Conservation (phyloP, 2,888 invertebrate species). For the Epicampocera succincta region DNA sequence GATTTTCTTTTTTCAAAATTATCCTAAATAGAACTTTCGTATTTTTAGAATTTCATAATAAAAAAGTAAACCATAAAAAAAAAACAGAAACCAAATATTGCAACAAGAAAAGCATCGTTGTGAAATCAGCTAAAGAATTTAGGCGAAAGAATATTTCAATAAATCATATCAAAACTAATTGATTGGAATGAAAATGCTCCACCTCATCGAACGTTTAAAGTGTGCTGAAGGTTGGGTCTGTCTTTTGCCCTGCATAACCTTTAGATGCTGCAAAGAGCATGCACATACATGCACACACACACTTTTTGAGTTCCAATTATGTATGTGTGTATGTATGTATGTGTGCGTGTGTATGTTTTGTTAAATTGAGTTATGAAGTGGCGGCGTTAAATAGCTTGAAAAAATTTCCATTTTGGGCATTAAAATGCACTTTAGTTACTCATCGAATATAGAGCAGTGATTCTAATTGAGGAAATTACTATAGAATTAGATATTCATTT, state of each 20-base stretch:
- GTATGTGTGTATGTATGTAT: slow-evolving; percentile 3
- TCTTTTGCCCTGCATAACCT: slow-evolving; percentile 40
- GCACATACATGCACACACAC: background rate
- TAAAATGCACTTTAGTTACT: slow-evolving; percentile 21
- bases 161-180: slow-evolving; percentile 39
- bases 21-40: slow-evolving; percentile 42
- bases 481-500: background rate
- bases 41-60: slow-evolving; percentile 45
- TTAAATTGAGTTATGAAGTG: slow-evolving; percentile 24
- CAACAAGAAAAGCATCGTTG: slow-evolving; percentile 7
- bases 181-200: slow-evolving; percentile 23
- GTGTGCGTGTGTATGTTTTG: too few species aligned
- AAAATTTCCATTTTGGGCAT: background rate
- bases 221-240: background rate
- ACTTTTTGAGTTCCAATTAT: background rate
- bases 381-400: slow-evolving; percentile 19
- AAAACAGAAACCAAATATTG: background rate
- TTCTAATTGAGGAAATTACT: slow-evolving; percentile 23
- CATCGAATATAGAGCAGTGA: background rate
- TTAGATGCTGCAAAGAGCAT: background rate
- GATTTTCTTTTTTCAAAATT: slow-evolving; percentile 4
- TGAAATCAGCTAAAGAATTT: slow-evolving; percentile 23
- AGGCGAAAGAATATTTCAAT: background rate
- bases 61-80: background rate
- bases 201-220: background rate